Percentiles rank a stretch among this genome's conserved stretches.
Conservation (phyloP, 2,113 vertebrate species). For the Saccopteryx bilineata region DNA sequence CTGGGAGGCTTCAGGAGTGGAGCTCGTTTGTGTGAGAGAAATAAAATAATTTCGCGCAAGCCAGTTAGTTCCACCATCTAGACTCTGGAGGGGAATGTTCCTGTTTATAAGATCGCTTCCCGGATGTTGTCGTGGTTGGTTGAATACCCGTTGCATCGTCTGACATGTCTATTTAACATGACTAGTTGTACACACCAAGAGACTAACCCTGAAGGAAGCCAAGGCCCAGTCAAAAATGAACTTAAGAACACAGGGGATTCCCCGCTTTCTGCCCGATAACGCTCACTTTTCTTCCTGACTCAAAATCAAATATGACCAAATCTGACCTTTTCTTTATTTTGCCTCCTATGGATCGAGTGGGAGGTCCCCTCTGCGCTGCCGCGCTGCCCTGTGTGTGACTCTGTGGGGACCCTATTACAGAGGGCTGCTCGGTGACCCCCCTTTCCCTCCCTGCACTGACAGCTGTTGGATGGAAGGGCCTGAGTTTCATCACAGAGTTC, state of each 20-base stretch:
- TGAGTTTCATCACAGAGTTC: not conserved
- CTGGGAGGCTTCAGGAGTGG: not conserved
- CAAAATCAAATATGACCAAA: not conserved
- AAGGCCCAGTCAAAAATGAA: not conserved
- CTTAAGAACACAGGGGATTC: not conserved
- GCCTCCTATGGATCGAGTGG: fast-evolving
- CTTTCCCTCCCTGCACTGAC: not conserved
- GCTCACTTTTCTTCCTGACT: not conserved
- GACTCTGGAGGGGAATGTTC: not conserved
- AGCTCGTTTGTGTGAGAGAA: not conserved
- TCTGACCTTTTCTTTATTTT: not conserved
- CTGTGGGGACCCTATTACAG: fast-evolving
- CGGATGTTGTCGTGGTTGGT: not conserved
- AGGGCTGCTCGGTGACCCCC: not conserved
- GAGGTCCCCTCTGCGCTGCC: not conserved
- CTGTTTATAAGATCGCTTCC: not conserved
- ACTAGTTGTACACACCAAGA: not conserved
- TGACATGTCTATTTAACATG: not conserved
- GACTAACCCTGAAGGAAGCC: not conserved
- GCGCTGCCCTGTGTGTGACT: fast-evolving
- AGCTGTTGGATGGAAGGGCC: not conserved
- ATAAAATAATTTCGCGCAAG: not conserved
- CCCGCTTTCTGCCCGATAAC: not conserved
- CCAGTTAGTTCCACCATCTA: not conserved
- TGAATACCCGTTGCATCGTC: not conserved